Conservation (phyloP, 1,140 invertebrate species). For the Sitophilus oryzae region DNA sequence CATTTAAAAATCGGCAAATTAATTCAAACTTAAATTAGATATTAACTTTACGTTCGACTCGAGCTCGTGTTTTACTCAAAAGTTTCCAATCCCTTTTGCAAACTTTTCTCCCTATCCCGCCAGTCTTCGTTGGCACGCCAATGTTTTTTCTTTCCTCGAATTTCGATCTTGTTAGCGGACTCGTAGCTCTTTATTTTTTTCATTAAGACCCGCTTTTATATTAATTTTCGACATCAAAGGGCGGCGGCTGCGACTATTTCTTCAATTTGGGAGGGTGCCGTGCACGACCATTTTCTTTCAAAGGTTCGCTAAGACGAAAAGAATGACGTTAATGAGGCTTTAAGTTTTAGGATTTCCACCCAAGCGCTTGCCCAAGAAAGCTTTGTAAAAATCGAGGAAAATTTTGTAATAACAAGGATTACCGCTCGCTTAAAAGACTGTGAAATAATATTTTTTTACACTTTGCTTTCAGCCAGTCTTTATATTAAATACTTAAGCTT, state of each 20-base stretch:
- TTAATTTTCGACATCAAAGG: constrained; percentile 25
- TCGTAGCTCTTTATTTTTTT: constrained; percentile 29
- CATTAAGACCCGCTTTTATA: constrained; percentile 27
- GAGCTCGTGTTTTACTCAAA: too few relatives aligned
- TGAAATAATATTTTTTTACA: too few relatives aligned
- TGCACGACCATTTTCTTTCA: constrained; percentile 19
- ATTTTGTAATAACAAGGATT: constrained; percentile 16
- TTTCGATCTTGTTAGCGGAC: constrained; percentile 31
- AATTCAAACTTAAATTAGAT: too few relatives aligned
- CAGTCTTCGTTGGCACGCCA: constrained; percentile 7
- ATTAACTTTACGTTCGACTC: too few relatives aligned
- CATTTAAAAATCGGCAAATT: too few relatives aligned
- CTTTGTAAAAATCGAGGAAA: constrained; percentile 8
- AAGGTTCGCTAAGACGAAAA: constrained; percentile 22
- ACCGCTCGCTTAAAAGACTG: too few relatives aligned
- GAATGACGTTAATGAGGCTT: constrained; percentile 22
- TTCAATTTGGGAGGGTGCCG: constrained; percentile 21
- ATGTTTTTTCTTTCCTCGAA: constrained; percentile 24
- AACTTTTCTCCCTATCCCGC: too few relatives aligned
- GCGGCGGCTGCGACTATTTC: constrained; percentile 21
- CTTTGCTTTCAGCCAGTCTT: background rate
- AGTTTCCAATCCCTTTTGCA: too few relatives aligned
- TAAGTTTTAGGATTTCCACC: constrained; percentile 18
- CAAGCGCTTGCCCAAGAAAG: constrained; percentile 3
- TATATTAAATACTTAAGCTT: too few relatives aligned